A percentile compares a stretch with the other conserved stretches of the same genome.
phyloP scores from a whole-genome alignment of 2,113 vertebrate genomes.

The Sphaerodactylus townsendi region DNA sequence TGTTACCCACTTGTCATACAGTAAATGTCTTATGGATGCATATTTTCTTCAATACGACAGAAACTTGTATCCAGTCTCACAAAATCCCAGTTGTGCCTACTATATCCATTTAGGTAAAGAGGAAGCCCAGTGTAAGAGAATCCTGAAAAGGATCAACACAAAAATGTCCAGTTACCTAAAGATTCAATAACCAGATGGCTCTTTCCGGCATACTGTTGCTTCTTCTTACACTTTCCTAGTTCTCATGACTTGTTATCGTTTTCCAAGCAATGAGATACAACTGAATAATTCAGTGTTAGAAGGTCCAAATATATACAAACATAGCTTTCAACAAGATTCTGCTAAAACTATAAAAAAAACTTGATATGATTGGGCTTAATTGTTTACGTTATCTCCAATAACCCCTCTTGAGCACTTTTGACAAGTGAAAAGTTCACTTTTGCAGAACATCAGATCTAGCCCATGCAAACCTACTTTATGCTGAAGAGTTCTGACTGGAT shows the following conservation, averaged over 20 bases:
- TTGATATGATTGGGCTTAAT: background rate
- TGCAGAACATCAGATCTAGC: too few relatives aligned
- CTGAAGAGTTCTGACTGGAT: too few relatives aligned
- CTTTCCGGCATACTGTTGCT: background rate
- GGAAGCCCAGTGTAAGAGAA: background rate
- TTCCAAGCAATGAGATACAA: background rate
- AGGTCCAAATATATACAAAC: background rate
- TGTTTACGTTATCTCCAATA: background rate
- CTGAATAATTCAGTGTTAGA: background rate
- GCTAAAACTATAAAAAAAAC: conserved; percentile 11
- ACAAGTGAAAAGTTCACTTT: background rate
- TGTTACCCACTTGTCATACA: background rate
- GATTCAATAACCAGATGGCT: background rate
- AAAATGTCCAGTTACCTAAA: background rate
- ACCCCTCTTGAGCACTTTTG: background rate
- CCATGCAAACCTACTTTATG: too few relatives aligned
- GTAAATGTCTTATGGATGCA: background rate
- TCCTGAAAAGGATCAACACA: background rate
- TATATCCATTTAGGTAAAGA: background rate
- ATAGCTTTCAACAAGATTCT: background rate
- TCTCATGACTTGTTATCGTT: background rate
- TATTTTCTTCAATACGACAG: background rate
- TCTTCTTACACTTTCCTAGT: background rate
- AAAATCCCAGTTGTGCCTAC: background rate
- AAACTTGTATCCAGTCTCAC: background rate